These are phyloP conservation scores for Drosophila eugracilis DNA, from an alignment of 1,140 invertebrate genomes.

Conservation along the genomic window DNA sequence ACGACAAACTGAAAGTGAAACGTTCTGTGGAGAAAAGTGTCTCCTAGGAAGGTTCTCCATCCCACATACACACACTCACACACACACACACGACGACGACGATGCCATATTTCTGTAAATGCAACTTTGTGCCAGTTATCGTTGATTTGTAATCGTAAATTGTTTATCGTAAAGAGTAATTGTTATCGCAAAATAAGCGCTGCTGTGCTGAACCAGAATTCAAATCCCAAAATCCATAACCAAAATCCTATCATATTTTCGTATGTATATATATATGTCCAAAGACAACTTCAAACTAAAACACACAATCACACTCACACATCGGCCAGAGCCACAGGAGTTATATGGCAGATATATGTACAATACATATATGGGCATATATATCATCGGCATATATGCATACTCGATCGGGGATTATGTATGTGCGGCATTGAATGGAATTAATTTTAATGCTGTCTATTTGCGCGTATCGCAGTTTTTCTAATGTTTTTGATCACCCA, in stretches of 20 bases:
- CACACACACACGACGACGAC: background rate
- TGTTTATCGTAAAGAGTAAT: conserved; percentile 19
- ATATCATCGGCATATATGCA: background rate
- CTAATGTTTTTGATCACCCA: conserved; percentile 53
- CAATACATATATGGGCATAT: background rate
- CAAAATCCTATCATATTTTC: background rate
- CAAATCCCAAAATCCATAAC: background rate
- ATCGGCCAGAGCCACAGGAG: conserved; percentile 43
- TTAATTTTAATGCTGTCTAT: conserved; percentile 81
- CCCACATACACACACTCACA: conserved; percentile 6
- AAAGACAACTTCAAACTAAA: background rate
- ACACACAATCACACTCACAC: conserved; percentile 9
- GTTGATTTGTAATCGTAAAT: conserved; percentile 12
- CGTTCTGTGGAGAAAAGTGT: conserved; percentile 82
- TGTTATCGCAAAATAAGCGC: conserved; percentile 27
- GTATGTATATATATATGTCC: too few species aligned
- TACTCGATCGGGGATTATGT: conserved; percentile 11
- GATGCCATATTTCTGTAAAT: conserved; percentile 17
- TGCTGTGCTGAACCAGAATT: conserved; percentile 39
- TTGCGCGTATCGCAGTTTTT: conserved; percentile 72
- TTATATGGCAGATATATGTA: conserved; percentile 11
- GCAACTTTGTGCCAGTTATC: conserved; percentile 11
- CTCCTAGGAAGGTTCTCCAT: conserved; percentile 73
- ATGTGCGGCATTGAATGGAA: conserved; percentile 25
- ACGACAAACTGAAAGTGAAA: conserved; percentile 81